Percentiles rank a stretch among this genome's conserved stretches.
Evolutionary conservation across 2,113 vertebrate species (phyloP).

Genomic region (Notiomystis cincta): DNA sequence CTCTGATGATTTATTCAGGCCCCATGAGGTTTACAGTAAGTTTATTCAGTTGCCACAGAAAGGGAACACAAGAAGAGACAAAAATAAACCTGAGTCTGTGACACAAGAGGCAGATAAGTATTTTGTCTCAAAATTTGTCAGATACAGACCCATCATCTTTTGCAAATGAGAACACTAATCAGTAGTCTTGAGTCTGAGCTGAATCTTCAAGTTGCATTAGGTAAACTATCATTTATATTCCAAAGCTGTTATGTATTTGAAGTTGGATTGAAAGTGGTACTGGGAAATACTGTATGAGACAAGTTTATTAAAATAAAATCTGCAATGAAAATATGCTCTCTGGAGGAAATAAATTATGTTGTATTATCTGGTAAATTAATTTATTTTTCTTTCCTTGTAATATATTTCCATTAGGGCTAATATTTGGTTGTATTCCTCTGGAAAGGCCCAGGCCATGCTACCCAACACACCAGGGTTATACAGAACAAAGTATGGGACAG

Average conservation of each 20-base stretch:
- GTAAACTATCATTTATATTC: conserved; percentile 17
- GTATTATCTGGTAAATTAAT: not conserved
- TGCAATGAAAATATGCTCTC: not conserved
- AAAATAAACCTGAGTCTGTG: not conserved
- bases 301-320: conserved; percentile 8
- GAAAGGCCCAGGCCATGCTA: not conserved
- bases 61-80: not conserved
- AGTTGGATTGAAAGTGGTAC: not conserved
- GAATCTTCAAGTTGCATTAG: not conserved
- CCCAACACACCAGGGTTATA: not conserved
- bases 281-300: not conserved
- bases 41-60: not conserved
- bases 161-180: conserved; percentile 14
- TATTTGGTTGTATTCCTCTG: not conserved
- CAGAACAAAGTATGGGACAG: not conserved
- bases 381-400: not conserved
- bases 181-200: not conserved
- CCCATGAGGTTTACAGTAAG: not conserved
- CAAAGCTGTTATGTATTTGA: not conserved
- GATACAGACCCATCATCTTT: not conserved
- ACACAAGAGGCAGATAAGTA: not conserved
- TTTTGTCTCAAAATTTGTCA: not conserved
- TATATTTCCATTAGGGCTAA: not conserved
- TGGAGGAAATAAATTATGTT: not conserved
- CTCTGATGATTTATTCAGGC: not conserved